Base-by-base conservation (phyloP, 2,797 vertebrate genomes). In the Anguilla obscura region DNA sequence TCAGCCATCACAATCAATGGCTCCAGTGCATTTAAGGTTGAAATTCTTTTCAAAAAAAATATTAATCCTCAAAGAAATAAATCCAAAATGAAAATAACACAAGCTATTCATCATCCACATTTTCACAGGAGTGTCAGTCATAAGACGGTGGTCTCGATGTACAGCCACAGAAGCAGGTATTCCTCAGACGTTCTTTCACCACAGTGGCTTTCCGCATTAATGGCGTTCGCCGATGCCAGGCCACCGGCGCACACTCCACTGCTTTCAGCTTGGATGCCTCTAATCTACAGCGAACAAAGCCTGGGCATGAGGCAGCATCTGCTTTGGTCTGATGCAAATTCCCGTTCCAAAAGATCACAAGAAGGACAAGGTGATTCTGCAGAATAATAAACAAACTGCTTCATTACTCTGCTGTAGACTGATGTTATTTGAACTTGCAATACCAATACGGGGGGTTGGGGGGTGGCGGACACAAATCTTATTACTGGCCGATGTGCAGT, bases 281-380 rank as follows among this genome's bases (percentile, higher is more conserved):
- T 80, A 86, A 88, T 88, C 74, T 82, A 24, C 5, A n/a, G 84
- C 18, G 18, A 86, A 80, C 74, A 82, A 88, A 80, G 71, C 79
- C 45, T 60, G 33, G 45, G 40, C 45, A 74, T 86, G 85, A 88
- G 63, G 76, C 84, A 80, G 50, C 87, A 63, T 27, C n/a, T 48
- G 36, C 54, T n/a, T 58, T 9, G 33, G 84, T 60, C 54, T 85
- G 71, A 85, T 48, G 69, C 66, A 82, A 76, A 76, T 86, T 60
- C 54, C 84, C 27, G 24, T 71, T 76, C 87, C 60, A 40, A 83
- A 58, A 33, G 86, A 84, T 84, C 83, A 71, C 50, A 74, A 74
- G 30, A 85, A 88, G 56, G 63, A 76, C 83, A 60, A 27, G 30
- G 82, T 85, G 54, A 85, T 88, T 76, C 82, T 4, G 21, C 27